Evolutionary conservation across 1,140 invertebrate species (phyloP), one percentile per base, ranked within the genome.

Genomic region (Solen grandis): DNA sequence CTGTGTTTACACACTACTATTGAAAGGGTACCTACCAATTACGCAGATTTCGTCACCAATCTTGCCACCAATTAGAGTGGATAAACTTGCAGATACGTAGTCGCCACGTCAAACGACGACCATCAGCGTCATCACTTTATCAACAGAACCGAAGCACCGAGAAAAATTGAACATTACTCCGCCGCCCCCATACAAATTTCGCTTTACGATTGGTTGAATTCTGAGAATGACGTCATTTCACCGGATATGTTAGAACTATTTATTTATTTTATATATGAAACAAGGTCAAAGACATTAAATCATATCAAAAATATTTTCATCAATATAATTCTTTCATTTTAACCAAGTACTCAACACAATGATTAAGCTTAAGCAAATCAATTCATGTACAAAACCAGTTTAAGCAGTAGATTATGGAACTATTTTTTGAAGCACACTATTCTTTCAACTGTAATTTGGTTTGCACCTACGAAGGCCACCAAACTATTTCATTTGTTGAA

Each of bases 1-100:
- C 86, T 87, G 82, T 83, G 85, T 88, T 82, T 77, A 81, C 86
- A 90, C 90, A 90, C 90, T 87, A 89, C 89, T 88, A 90, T 91
- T 87, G 86, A 86, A 87, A 89, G 90, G 88, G 89, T 95, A 96
- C 95, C 96, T 95, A 96, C 95, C 95, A 96, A 95, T 96, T 97
- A 96, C 96, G 96, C 96, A 96, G 96, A 96, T 95, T 95, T 96
- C 96, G 96, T 96, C 96, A 96, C 96, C 95, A 95, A 96, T 94
- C 96, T 96, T 96, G 95, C 95, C 77, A 95, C 95, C 95, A 95
- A 95, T 95, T 95, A 95, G 96, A 97, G 95, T 96, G 96, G 96
- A 95, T 95, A 96, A 96, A 95, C 91, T 92, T 94, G 94, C 94
- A 95, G 95, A 95, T 96, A 96, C 96, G 96, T 97, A 96, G 96